Base-by-base conservation (phyloP, 2,113 vertebrate species). In the Aleadryas rufinucha region DNA sequence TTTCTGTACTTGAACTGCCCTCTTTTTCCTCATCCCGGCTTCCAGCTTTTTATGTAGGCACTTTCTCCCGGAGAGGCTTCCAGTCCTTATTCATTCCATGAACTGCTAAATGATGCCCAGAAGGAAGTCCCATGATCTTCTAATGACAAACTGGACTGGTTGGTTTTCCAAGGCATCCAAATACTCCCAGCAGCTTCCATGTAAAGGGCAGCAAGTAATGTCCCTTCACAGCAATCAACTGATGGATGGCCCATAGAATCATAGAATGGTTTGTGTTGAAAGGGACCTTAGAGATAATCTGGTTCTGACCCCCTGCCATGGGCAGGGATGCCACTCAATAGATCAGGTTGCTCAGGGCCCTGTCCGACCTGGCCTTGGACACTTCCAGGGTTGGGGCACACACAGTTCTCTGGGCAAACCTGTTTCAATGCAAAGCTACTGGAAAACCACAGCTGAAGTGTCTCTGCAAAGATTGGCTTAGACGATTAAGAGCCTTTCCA, bases 151-250 rank as follows among this genome's bases (percentile, higher is more conserved):
- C 3, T 13, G 14, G 5, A 50, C 50, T 49, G 37, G 37, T 35
- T 83, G 27, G 50, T 76, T 93, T 90, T 84, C 41, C 11, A 76
- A 35, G 45, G 49, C 26, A 76, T 14, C 41, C 60, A 30, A 37
- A 64, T 56, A 35, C 9, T 84, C 13, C 45, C 57, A 61, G 50
- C 26, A 72, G 22, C 54, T 65, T 63, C 50, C 69, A 37, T 3
- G 0, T 44, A 60, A 85, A 75, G 60, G 23, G 20, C 41, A 80
- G 45, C 35, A 61, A 15, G 28, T 30, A 19, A 37, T 0, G 0
- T 45, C 47, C 23, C 35, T 70, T 84, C 3, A 6, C 17, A 47
- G 57, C 24, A 64, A 10, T 1, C 33, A 20, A 2, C n/a, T 69
- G 68, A 61, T 27, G 37, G 52, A 30, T 72, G 54, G 63, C 31